Conservation (phyloP, 2,113 vertebrate genomes). For the Rhinoderma darwinii region DNA sequence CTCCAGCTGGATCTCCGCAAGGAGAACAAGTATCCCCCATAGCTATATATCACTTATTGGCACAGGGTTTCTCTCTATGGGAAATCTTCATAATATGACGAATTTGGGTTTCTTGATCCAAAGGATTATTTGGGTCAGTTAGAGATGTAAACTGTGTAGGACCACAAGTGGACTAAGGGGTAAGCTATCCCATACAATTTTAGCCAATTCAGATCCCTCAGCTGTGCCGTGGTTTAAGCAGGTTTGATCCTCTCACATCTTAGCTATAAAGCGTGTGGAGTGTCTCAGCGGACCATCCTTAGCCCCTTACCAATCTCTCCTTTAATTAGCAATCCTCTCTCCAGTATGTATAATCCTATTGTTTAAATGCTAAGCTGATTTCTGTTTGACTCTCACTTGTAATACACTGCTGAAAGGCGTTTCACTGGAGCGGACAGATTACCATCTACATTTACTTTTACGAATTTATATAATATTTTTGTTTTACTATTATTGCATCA, state of each 20-base stretch:
- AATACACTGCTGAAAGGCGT: slow-evolving; percentile 32
- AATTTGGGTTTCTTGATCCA: background rate
- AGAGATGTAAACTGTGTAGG: background rate
- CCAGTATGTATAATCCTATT: slow-evolving; percentile 49
- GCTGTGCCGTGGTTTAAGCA: slow-evolving; percentile 11
- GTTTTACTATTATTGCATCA: slow-evolving; percentile 7
- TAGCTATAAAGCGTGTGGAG: slow-evolving; percentile 22
- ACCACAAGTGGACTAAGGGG: background rate
- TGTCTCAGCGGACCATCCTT: slow-evolving; percentile 26
- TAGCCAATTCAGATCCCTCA: background rate
- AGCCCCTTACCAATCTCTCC: slow-evolving; percentile 29
- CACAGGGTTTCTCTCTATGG: background rate
- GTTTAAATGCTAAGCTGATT: slow-evolving; percentile 51
- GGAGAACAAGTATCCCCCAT: too few species aligned
- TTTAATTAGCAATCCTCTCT: slow-evolving; percentile 55
- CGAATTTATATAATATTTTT: slow-evolving; percentile 22
- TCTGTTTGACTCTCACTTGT: slow-evolving; percentile 15
- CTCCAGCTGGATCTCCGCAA: too few species aligned
- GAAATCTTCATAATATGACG: background rate
- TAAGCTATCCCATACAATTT: background rate
- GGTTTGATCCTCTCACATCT: slow-evolving; percentile 24
- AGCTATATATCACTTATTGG: background rate
- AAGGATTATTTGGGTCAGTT: background rate
- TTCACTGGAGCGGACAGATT: slow-evolving; percentile 28
- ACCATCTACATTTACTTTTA: slow-evolving; percentile 6